phyloP scores from a whole-genome alignment of 2,888 invertebrate species.

The Limnephilus lunatus region DNA sequence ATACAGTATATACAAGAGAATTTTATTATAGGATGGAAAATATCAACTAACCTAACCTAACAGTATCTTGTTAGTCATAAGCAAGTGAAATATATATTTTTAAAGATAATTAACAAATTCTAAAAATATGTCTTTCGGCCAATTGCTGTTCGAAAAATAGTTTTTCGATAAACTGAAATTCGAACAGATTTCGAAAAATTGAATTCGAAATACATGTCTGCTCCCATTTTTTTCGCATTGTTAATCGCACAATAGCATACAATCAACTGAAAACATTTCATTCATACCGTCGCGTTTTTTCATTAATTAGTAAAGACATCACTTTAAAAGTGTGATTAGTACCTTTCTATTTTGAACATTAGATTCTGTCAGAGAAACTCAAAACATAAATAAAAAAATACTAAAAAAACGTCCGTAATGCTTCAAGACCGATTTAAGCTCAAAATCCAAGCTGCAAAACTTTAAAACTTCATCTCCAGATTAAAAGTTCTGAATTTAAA shows the following conservation, averaged over 20 bases:
- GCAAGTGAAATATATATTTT: no score
- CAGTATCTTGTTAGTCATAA: no score
- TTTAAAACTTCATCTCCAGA: slow-evolving; percentile 4
- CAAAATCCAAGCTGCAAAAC: slow-evolving; percentile 27
- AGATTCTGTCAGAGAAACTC: not conserved
- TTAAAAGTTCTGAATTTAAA: slow-evolving; percentile 37
- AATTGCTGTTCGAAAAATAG: no score
- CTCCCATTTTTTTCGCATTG: not conserved
- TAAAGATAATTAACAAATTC: no score
- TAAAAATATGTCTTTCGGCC: no score
- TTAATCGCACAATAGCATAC: not conserved
- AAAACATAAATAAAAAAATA: not conserved
- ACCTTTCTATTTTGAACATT: not conserved
- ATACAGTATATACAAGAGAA: no score
- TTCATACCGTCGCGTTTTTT: not conserved
- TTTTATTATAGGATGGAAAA: no score
- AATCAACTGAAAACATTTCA: not conserved
- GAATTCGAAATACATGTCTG: no score
- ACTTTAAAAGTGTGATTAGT: not conserved
- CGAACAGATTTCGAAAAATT: no score
- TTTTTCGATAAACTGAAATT: no score
- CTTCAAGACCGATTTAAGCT: not conserved
- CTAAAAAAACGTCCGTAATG: not conserved
- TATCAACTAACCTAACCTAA: no score
- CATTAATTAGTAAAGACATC: not conserved